phyloP scores from a whole-genome alignment of 2,797 vertebrate species.

The Anguilla megastoma region DNA sequence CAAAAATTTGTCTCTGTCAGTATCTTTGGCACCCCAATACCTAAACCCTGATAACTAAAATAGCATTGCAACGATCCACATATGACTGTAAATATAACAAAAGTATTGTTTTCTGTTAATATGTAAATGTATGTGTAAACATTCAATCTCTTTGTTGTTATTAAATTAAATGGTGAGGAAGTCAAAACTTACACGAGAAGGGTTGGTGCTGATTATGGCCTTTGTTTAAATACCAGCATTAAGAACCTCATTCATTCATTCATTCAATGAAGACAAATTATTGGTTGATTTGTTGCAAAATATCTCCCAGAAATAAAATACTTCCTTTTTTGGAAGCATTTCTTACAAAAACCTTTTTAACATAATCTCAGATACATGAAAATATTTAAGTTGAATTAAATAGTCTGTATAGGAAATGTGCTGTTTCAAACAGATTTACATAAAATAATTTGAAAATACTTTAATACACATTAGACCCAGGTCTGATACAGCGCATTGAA shows the following conservation, averaged over 20 bases:
- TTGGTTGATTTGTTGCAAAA: background rate
- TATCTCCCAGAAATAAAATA: background rate
- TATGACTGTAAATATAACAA: background rate
- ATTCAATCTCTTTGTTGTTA: background rate
- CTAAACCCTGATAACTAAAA: background rate
- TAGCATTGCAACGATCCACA: background rate
- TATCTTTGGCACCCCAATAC: background rate
- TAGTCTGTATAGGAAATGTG: background rate
- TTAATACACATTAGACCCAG: background rate
- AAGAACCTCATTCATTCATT: background rate
- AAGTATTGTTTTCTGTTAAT: background rate
- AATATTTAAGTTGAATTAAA: background rate
- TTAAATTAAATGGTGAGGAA: background rate
- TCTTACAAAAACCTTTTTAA: background rate
- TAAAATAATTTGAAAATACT: background rate
- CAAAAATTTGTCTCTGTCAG: background rate
- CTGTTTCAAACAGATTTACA: background rate
- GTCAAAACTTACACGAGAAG: background rate
- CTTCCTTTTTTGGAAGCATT: background rate
- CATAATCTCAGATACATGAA: background rate
- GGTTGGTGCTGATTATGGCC: background rate
- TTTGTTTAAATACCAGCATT: background rate
- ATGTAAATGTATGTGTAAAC: background rate
- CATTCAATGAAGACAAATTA: background rate
- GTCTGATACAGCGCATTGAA: background rate